Evolutionary conservation across 2,888 invertebrate genomes (phyloP).

Genomic region (Rhagonycha fulva): DNA sequence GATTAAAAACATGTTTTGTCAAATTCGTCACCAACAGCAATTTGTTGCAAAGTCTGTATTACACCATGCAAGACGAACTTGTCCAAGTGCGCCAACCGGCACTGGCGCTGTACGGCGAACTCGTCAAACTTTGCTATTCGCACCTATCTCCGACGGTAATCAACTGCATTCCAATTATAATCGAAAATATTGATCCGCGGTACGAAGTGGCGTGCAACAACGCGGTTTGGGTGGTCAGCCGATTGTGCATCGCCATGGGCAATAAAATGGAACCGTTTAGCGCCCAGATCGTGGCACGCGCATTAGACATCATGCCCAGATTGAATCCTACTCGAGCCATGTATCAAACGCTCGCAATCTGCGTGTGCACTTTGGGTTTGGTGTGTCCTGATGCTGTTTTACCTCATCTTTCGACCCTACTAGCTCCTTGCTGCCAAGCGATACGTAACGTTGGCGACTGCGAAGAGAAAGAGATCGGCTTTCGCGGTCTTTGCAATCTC

Average conservation of each 20-base stretch:
- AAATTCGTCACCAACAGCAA: constrained; percentile 68
- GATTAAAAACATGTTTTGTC: constrained; percentile 69
- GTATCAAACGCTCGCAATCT: constrained; percentile 98
- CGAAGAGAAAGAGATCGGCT: constrained; percentile 98
- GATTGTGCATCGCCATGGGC: constrained; percentile 94
- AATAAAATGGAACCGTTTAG: constrained; percentile 90
- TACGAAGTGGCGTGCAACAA: constrained; percentile 98
- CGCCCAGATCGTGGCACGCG: constrained; percentile 82
- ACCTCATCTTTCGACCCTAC: constrained; percentile 96
- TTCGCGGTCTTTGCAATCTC: constrained; percentile 98
- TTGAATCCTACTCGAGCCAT: constrained; percentile 95
- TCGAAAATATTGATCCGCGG: constrained; percentile 94
- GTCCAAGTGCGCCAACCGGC: constrained; percentile 76
- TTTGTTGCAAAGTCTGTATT: constrained; percentile 68
- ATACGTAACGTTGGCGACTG: constrained; percentile 97
- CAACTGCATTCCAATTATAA: constrained; percentile 93
- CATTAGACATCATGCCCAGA: constrained; percentile 92
- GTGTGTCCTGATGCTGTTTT: constrained; percentile 99
- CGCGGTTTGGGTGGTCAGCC: constrained; percentile 99
- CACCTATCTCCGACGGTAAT: constrained; percentile 92
- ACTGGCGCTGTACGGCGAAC: constrained; percentile 76
- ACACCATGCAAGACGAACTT: constrained; percentile 75
- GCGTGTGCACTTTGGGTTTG: constrained; percentile 99
- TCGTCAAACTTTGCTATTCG: constrained; percentile 79
- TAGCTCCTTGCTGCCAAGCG: constrained; percentile 97